Evolutionary conservation across 2,888 invertebrate species (phyloP).

Genomic region (Cylindroiulus punctatus): DNA sequence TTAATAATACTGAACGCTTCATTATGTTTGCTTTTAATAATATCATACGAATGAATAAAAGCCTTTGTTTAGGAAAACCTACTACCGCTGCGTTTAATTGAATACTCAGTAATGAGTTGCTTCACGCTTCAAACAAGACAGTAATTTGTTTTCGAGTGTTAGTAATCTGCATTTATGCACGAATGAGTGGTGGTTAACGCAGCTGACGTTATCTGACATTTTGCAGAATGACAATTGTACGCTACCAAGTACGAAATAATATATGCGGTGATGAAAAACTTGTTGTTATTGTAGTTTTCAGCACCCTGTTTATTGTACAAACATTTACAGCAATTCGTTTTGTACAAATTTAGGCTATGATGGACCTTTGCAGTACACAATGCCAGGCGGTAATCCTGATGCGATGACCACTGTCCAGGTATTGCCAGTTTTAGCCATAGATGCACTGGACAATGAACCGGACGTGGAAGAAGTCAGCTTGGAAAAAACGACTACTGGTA

Average conservation of each 20-base stretch:
- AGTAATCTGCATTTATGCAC: background rate
- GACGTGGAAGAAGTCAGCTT: constrained; percentile 54
- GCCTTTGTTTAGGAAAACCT: constrained; percentile 22
- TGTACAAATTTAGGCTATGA: constrained; percentile 49
- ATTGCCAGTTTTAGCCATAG: background rate
- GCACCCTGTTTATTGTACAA: no score
- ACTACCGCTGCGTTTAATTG: background rate
- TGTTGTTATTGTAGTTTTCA: no score
- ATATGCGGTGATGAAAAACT: background rate
- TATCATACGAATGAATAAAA: background rate
- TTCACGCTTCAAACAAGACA: background rate
- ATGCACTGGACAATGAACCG: constrained; percentile 43
- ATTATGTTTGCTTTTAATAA: background rate
- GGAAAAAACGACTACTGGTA: constrained; percentile 54
- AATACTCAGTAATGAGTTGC: background rate
- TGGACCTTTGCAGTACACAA: constrained; percentile 53
- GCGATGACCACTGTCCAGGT: constrained; percentile 53
- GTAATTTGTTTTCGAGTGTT: constrained; percentile 7
- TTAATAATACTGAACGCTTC: constrained; percentile 35
- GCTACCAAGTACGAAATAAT: background rate
- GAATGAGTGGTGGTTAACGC: background rate
- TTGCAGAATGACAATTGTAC: background rate
- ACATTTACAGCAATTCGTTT: background rate
- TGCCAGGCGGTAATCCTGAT: constrained; percentile 55
- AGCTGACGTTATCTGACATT: background rate